Conservation (phyloP, 2,888 invertebrate species). For the Patella ulyssiponensis region DNA sequence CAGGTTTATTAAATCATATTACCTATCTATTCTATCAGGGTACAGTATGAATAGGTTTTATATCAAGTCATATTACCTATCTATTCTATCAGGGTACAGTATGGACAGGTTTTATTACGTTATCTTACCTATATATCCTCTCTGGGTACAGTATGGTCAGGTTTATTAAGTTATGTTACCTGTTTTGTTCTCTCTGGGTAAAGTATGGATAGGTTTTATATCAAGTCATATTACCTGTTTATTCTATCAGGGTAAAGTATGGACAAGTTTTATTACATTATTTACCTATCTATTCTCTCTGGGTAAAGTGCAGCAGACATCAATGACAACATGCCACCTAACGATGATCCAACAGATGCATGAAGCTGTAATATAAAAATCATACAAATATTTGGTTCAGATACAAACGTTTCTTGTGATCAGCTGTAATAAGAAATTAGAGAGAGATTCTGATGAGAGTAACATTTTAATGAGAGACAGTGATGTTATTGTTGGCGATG, state of each 20-base stretch:
- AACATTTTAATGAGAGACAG: too few species aligned
- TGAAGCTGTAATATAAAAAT: conserved; percentile 55
- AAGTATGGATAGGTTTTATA: too few species aligned
- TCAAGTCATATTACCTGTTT: too few species aligned
- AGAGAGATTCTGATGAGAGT: too few species aligned
- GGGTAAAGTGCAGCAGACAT: conserved; percentile 61
- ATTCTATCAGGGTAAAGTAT: too few species aligned
- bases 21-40: conserved; percentile 56
- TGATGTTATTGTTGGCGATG: too few species aligned
- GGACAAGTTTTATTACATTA: too few species aligned
- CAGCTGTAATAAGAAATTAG: too few species aligned
- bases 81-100: conserved; percentile 64
- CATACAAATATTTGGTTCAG: background rate
- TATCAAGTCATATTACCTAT: conserved; percentile 46
- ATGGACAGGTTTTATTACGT: conserved; percentile 61
- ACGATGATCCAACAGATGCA: conserved; percentile 69
- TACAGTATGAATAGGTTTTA: too few species aligned
- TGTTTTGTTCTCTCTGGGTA: too few species aligned
- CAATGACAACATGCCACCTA: conserved; percentile 70
- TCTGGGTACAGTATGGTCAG: too few species aligned
- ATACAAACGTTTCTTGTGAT: background rate
- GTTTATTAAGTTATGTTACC: too few species aligned
- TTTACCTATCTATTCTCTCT: conserved; percentile 65
- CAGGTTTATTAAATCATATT: conserved; percentile 68
- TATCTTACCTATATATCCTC: conserved; percentile 69